Percentiles rank a stretch among this genome's conserved stretches.
Evolutionary conservation across 2,113 vertebrate species (phyloP).

Genomic region (Meleagris gallopavo): DNA sequence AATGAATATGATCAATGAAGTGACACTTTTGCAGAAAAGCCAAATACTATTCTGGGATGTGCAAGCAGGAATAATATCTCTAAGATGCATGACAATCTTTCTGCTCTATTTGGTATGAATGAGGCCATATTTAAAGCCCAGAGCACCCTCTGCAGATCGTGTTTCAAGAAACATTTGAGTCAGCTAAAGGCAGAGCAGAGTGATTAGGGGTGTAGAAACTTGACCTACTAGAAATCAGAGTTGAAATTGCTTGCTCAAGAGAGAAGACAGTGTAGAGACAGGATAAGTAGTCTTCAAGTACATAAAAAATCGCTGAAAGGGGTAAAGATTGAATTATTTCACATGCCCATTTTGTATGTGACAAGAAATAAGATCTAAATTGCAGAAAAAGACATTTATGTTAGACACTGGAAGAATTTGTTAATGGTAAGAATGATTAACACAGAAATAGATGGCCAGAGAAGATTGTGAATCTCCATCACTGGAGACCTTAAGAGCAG

Average conservation of each 20-base stretch:
- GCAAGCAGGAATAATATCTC: constrained; percentile 13
- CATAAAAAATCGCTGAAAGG: not conserved
- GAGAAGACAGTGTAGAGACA: not conserved
- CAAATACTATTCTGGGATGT: not conserved
- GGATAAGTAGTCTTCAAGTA: not conserved
- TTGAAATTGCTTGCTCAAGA: not conserved
- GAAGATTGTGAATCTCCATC: not conserved
- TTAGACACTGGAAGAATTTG: not conserved
- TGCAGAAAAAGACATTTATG: not conserved
- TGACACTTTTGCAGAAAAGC: constrained; percentile 23
- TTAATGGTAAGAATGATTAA: not conserved
- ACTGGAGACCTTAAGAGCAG: not conserved
- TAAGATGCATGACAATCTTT: constrained; percentile 23
- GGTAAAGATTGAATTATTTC: not conserved
- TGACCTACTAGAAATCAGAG: constrained; percentile 17
- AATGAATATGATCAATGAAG: constrained; percentile 25
- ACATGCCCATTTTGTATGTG: not conserved
- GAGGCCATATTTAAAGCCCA: not conserved
- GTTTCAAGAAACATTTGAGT: constrained; percentile 47
- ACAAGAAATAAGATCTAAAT: not conserved
- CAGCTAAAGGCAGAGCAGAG: not conserved
- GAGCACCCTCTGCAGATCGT: not conserved
- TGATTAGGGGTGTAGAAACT: not conserved
- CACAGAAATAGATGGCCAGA: not conserved
- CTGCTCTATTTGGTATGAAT: constrained; percentile 50